Conservation (phyloP, 2,113 vertebrate genomes). For the Rattus norvegicus region GRCr8 NC_086022.1:112239501-112240000, state of each 20-base stretch:
- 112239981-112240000: background rate
- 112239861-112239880: background rate
- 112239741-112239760: background rate
- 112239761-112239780: too few relatives aligned
- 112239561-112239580: too few relatives aligned
- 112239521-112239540: too few relatives aligned
- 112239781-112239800: background rate
- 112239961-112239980: background rate
- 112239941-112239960: background rate
- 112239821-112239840: background rate
- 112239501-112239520: too few relatives aligned
- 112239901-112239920: background rate
- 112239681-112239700: background rate
- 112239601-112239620: background rate
- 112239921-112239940: background rate
- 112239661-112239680: background rate
- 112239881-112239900: background rate
- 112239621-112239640: background rate
- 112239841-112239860: background rate
- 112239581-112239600: background rate
- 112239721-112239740: background rate
- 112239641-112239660: background rate
- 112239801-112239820: background rate
- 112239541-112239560: too few relatives aligned
- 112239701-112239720: background rate